Percentiles rank a stretch among this genome's conserved stretches.
phyloP scores from a whole-genome alignment of 2,888 invertebrate genomes.

The Sminthurides aquaticus region DNA sequence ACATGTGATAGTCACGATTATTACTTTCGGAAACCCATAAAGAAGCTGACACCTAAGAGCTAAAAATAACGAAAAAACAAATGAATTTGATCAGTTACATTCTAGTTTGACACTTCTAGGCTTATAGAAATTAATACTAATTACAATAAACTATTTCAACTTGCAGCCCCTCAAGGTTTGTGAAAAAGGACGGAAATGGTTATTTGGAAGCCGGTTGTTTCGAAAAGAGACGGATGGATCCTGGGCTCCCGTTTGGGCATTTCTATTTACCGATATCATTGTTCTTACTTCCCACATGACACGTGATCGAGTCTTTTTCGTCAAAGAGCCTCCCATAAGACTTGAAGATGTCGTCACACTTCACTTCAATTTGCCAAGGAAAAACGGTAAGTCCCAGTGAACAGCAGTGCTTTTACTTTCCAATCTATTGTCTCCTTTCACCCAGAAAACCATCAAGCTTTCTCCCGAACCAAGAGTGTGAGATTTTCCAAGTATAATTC shows the following conservation, averaged over 20 bases:
- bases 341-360: conserved; percentile 42
- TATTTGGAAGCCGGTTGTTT: conserved; percentile 41
- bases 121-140: neutral
- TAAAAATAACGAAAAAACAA: no score
- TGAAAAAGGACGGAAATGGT: conserved; percentile 41
- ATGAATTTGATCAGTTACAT: no score
- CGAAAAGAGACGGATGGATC: conserved; percentile 38
- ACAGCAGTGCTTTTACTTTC: no score
- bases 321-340: conserved; percentile 39
- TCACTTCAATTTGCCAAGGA: conserved; percentile 41
- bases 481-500: no score
- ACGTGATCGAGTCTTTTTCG: conserved; percentile 42
- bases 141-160: neutral
- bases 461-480: no score
- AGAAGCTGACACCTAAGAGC: no score
- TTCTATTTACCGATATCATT: conserved; percentile 40
- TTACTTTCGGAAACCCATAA: no score
- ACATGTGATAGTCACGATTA: no score
- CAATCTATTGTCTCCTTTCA: no score
- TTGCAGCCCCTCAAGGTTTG: conserved; percentile 36
- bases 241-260: conserved; percentile 43
- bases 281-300: conserved; percentile 41
- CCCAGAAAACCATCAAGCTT: neutral
- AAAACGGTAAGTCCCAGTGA: conserved; percentile 35
- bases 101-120: no score